phyloP scores from a whole-genome alignment of 2,113 vertebrate genomes.

The Sylvia atricapilla region DNA sequence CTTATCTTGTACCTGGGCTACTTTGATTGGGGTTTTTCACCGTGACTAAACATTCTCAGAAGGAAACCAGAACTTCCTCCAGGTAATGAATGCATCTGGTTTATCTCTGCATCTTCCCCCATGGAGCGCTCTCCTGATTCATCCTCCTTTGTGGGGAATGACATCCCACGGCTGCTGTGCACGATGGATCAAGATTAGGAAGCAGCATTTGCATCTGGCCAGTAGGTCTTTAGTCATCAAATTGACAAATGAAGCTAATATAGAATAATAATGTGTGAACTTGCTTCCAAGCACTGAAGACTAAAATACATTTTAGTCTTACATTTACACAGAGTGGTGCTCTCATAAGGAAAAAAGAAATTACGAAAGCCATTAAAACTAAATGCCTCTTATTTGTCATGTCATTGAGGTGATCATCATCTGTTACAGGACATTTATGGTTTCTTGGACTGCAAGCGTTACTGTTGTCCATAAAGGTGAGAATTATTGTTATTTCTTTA shows the following conservation, averaged over 20 bases:
- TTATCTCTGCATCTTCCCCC: constrained; percentile 3
- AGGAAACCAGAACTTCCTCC: constrained; percentile 14
- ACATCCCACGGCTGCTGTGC: background rate
- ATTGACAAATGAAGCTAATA: constrained; percentile 70
- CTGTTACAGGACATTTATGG: constrained; percentile 46
- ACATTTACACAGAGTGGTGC: constrained; percentile 49
- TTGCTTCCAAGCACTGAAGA: constrained; percentile 52
- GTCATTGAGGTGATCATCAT: constrained; percentile 39
- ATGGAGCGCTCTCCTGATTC: constrained; percentile 10
- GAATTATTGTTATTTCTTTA: constrained; percentile 40
- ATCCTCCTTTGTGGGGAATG: constrained; percentile 6
- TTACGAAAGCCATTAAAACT: constrained; percentile 56
- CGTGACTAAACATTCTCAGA: background rate
- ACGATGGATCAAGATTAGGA: constrained; percentile 67
- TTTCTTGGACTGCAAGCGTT: constrained; percentile 49
- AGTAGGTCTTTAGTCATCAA: constrained; percentile 63
- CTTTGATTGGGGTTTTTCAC: background rate
- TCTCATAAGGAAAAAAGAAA: constrained; percentile 34
- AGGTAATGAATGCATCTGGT: constrained; percentile 23
- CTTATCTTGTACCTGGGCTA: background rate
- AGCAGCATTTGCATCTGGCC: constrained; percentile 69
- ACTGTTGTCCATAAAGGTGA: constrained; percentile 4
- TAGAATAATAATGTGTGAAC: constrained; percentile 68
- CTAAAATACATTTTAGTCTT: constrained; percentile 25
- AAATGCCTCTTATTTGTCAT: constrained; percentile 60